phyloP scores from a whole-genome alignment of 2,113 vertebrate species.

The Columbina picui region DNA sequence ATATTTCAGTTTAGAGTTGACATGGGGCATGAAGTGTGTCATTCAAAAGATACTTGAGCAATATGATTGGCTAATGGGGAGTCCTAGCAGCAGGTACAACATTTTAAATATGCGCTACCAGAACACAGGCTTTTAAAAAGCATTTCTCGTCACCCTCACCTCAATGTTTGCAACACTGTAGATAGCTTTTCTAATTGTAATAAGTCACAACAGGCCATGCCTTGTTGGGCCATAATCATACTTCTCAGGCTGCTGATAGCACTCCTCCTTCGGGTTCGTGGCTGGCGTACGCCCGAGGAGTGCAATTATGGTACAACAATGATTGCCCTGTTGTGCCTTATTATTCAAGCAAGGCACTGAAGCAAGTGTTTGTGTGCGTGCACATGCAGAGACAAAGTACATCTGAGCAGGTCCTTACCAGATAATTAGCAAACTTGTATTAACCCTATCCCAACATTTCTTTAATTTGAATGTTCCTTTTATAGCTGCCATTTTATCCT shows the following conservation, averaged over 20 bases:
- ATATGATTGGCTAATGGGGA: conserved; percentile 63
- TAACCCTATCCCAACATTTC: conserved; percentile 49
- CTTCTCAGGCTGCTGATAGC: conserved; percentile 69
- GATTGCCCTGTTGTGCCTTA: conserved; percentile 72
- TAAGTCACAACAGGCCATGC: conserved; percentile 72
- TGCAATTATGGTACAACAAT: conserved; percentile 62
- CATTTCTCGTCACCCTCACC: background rate
- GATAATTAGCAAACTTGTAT: conserved; percentile 54
- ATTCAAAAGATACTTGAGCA: conserved; percentile 64
- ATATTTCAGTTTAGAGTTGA: conserved; percentile 27
- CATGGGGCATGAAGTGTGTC: conserved; percentile 59
- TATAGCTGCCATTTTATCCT: background rate
- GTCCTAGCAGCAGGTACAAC: conserved; percentile 67
- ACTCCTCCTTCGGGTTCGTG: conserved; percentile 35
- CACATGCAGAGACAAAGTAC: conserved; percentile 63
- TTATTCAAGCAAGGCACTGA: conserved; percentile 60
- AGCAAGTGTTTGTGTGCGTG: conserved; percentile 65
- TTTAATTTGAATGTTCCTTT: background rate
- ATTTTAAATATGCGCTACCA: conserved; percentile 47
- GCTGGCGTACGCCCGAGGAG: conserved; percentile 51
- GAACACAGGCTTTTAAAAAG: conserved; percentile 60
- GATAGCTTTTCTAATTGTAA: conserved; percentile 68
- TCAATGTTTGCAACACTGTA: background rate
- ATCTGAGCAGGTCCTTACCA: conserved; percentile 60
- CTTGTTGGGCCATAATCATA: conserved; percentile 73